These are phyloP conservation scores for Caracal caracal DNA, from an alignment of 2,113 vertebrate genomes.

Conservation along the genomic window DNA sequence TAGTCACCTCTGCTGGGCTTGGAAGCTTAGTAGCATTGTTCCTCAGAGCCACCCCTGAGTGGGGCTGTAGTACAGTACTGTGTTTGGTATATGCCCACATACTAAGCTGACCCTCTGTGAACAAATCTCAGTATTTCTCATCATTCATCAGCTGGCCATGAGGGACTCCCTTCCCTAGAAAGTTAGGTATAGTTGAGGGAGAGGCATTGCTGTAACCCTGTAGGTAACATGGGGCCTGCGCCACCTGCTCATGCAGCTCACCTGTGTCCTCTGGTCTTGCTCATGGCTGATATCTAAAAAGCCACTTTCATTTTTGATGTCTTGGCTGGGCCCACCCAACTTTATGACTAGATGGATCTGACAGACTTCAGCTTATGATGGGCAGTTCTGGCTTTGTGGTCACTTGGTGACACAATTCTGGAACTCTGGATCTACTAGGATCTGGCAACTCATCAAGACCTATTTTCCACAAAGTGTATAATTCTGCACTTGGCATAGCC, in stretches of 20 bases:
- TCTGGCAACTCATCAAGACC: neutral
- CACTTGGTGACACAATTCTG: neutral
- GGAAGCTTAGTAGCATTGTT: neutral
- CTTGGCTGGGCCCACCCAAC: neutral
- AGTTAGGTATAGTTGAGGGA: neutral
- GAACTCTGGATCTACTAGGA: neutral
- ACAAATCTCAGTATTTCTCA: neutral
- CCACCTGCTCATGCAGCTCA: neutral
- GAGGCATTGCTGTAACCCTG: neutral
- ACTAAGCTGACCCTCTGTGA: neutral
- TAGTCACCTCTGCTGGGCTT: neutral
- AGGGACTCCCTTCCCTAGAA: neutral
- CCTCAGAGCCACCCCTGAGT: neutral
- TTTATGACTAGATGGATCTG: neutral
- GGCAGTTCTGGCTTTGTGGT: neutral
- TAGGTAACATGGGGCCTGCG: neutral
- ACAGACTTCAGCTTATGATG: neutral
- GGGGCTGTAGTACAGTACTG: neutral
- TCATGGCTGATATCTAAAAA: neutral
- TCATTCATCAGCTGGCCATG: neutral
- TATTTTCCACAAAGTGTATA: neutral
- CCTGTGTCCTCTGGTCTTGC: neutral
- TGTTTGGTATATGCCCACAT: too few species aligned
- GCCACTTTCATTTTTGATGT: neutral
- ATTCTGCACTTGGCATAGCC: neutral